These are phyloP conservation scores for Solea solea DNA, from an alignment of 2,113 vertebrate species.

Conservation along the genomic window DNA sequence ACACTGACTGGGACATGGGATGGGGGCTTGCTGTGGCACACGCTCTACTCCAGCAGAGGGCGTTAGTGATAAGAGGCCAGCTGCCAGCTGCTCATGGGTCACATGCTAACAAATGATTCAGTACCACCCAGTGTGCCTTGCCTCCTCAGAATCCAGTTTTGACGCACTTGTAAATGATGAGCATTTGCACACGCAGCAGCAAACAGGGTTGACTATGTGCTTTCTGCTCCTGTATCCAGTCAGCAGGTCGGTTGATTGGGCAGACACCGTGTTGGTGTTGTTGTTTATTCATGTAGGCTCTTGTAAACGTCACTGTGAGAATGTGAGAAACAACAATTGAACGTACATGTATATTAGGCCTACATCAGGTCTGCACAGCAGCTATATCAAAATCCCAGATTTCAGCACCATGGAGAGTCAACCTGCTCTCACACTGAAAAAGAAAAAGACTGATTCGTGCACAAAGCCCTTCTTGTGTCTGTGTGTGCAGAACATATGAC, in stretches of 20 bases:
- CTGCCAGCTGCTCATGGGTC: not conserved
- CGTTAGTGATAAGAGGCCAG: constrained; percentile 28
- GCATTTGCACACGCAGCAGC: not conserved
- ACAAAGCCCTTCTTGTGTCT: too few relatives aligned
- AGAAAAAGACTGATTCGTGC: too few relatives aligned
- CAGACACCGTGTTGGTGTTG: not conserved
- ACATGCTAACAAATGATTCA: constrained; percentile 8
- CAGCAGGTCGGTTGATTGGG: too few relatives aligned
- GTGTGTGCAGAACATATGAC: too few relatives aligned
- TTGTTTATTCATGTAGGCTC: not conserved
- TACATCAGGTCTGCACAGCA: not conserved
- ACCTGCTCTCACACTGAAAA: not conserved
- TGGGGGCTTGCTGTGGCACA: not conserved
- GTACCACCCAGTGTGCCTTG: constrained; percentile 1
- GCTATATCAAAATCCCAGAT: not conserved
- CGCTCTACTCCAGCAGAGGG: constrained; percentile 53
- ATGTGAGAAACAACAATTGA: not conserved
- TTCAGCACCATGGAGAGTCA: constrained; percentile 84
- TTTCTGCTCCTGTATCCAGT: not conserved
- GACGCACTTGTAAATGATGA: not conserved
- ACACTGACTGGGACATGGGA: too few relatives aligned
- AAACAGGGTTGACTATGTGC: not conserved
- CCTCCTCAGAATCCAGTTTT: not conserved
- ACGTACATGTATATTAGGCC: not conserved
- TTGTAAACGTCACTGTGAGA: not conserved